Evolutionary conservation across 2,113 vertebrate genomes (phyloP), one percentile per base, ranked within the genome.

Genomic region (Chlamydotis undulata): DNA sequence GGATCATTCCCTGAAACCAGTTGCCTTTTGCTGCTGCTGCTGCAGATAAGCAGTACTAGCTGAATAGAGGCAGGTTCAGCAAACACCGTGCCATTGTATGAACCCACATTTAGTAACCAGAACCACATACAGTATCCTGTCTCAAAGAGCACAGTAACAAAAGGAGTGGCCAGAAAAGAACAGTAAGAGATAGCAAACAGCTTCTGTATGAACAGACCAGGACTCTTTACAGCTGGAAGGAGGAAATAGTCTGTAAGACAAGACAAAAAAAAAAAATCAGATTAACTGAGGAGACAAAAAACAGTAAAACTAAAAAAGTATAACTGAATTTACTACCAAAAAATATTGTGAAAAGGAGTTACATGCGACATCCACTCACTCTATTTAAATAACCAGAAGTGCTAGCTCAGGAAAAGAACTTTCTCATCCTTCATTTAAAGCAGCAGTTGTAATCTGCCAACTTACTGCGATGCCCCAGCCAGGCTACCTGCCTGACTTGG

Each of bases 1-100:
- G 41, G 47, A 45, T 80, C 63, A 7, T 77, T 83, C 91, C n/a
- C 79, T 70, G 63, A 50, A 92, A 70, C 47, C 8, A 25, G 43
- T 87, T 87, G 33, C 71, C 83, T 95, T 88, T 84, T 83, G 3
- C 55, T 91, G 81, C 68, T 83, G 43, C 65, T 47, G 24, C 63
- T 70, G 69, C 6, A 77, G 76, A 24, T 35, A 64, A 47, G 22
- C 23, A 21, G n/a, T 23, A 21, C 2, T 14, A 17, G 52, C 14
- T 47, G 12, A 49, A 41, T 7, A 73, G 67, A 60, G 41, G 28
- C 70, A 41, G 55, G 28, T 75, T 76, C 49, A 56, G 88, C 43
- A 85, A 80, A 45, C 15, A 6, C 25, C 7, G 28, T 0, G 0
- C 26, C 19, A 2, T 52, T 63, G 4, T 24, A 11, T 7, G n/a